Evolutionary conservation across 2,888 invertebrate species (phyloP), one percentile per base, ranked within the genome.

Genomic region (Urechis unicinctus): DNA sequence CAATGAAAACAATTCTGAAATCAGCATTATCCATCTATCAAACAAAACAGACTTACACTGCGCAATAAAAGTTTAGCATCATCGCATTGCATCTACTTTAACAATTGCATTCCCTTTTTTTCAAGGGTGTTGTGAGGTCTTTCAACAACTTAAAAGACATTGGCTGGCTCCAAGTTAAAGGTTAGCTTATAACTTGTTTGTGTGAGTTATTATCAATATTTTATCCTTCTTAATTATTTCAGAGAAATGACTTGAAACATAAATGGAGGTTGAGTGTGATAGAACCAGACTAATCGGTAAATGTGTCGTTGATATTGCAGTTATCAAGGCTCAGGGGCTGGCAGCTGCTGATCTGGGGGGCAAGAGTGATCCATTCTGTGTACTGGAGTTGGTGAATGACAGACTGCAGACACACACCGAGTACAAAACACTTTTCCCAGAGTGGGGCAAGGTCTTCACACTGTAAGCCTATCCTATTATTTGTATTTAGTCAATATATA

Each of bases 301-400:
- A n/a, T n/a, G n/a, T n/a, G n/a, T n/a, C n/a, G n/a, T n/a, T n/a
- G n/a, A n/a, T n/a, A n/a, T n/a, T 71, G 28, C 70, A 81, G 95
- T 96, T 1, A 89, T 86, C 73, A 81, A 83, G 72, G 87, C 86
- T 6, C 83, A 84, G 67, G 94, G 93, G 1, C 81, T 98, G 28
- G 91, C 90, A 0, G 89, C 96, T 0, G 95, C 96, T 0, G 97
- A 98, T 76, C 82, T 97, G 43, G 95, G 95, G 0, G 96, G 96
- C 1, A 97, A 97, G 77, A 95, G 95, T 48, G 98, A 98, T 80
- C 98, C 98, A 0, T 98, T 97, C 80, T 96, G 95, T 79, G 96
- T 98, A 0, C 78, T 98, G 24, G 96, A 97, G 75, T 81, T 98
- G 61, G 90, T 92, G 17, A 98, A 98, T 75, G 86, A 93, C 1